Evolutionary conservation across 2,797 vertebrate species (phyloP), one percentile per base, ranked within the genome.

Genomic region (Eospalax fontanierii): DNA sequence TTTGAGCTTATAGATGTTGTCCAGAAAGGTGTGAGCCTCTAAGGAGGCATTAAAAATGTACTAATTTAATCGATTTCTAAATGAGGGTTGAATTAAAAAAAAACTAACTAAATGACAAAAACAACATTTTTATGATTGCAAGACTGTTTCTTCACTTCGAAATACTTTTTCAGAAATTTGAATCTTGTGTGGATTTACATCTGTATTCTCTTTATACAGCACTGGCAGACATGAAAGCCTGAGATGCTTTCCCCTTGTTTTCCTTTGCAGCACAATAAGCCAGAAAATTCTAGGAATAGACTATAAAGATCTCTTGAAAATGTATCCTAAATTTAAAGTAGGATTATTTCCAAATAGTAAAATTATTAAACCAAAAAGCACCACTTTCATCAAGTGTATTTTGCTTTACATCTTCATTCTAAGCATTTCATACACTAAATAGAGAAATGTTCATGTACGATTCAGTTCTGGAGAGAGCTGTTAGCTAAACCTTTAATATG

Each of bases 401-500:
- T 91, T 79, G 57, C 6, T 84, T 89, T 85, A 40, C 38, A 89
- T 59, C 46, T 3, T 68, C 8, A 35, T 70, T 93, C 12, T 78
- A 63, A 6, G 4, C 1, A 79, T 71, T 92, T 89, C 15, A 54
- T 43, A 50, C 6, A 63, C 21, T 71, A 91, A 78, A 68, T n/a
- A 57, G n/a, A 76, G 24, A 87, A 95, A 26, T 24, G 28, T 71
- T 30, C 40, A 93, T 86, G 1, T 87, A 18, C 70, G 71, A n/a
- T 33, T 90, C 33, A 82, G 71, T 74, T 59, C 70, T 4, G 4
- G 19, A 71, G 84, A 90, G 26, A 92, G 71, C 30, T 3, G 3
- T 81, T 85, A 79, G 24, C 74, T 93, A 95, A 97, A 80, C 65
- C 63, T 95, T 43, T 97, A 95, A 95, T 93, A 95, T 89, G 50